These are phyloP conservation scores for Taphrorychus bicolor DNA, from an alignment of 2,888 invertebrate species.

Conservation along the genomic window DNA sequence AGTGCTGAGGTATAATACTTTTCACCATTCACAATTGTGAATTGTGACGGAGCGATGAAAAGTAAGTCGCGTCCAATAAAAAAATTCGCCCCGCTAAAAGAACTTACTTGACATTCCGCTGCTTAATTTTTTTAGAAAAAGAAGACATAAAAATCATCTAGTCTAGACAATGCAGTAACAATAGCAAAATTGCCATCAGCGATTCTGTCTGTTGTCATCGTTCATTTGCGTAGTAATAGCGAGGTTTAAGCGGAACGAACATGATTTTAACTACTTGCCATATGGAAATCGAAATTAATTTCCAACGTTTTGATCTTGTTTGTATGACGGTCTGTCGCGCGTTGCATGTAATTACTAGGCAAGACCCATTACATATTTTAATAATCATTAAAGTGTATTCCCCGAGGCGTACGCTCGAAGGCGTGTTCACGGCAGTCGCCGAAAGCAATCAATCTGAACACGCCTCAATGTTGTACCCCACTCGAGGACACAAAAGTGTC, in stretches of 20 bases:
- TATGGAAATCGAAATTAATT: conserved; percentile 7
- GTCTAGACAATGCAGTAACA: too few relatives aligned
- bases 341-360: not conserved
- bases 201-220: not conserved
- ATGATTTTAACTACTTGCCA: conserved; percentile 4
- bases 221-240: not conserved
- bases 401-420: not conserved
- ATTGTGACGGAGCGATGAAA: too few relatives aligned
- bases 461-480: not conserved
- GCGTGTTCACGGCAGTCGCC: not conserved
- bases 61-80: too few relatives aligned
- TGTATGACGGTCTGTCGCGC: not conserved
- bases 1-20: too few relatives aligned
- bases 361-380: not conserved
- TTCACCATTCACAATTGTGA: too few relatives aligned
- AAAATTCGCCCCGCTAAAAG: too few relatives aligned
- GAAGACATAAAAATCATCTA: not conserved
- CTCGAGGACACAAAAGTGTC: not conserved
- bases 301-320: conserved; percentile 4
- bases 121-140: not conserved
- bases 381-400: not conserved
- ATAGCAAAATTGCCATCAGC: conserved; percentile 2
- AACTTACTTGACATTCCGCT: too few relatives aligned
- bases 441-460: not conserved
- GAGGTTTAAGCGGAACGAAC: not conserved